Evolutionary conservation across 1,140 invertebrate genomes (phyloP).

Genomic region (Pseudoatta argentina): DNA sequence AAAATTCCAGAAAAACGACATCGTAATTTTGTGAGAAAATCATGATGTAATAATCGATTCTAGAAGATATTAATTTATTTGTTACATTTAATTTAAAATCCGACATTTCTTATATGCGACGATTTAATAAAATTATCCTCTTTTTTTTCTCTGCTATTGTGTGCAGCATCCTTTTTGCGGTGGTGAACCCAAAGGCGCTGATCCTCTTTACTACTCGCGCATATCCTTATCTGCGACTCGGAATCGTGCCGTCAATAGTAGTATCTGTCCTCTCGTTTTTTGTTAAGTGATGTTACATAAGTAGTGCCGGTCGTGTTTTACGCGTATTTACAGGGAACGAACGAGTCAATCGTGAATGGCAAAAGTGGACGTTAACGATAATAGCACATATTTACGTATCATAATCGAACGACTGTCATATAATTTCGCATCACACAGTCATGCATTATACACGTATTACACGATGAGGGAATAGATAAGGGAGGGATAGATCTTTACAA

Average conservation of each 20-base stretch:
- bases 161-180: neutral
- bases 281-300: slow-evolving; percentile 69
- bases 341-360: slow-evolving; percentile 46
- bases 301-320: slow-evolving; percentile 62
- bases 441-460: slow-evolving; percentile 57
- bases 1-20: neutral
- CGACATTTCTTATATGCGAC: neutral
- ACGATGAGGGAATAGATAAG: neutral
- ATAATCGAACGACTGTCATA: slow-evolving; percentile 14
- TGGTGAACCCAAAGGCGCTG: neutral
- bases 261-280: slow-evolving; percentile 44
- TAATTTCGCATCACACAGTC: slow-evolving; percentile 27
- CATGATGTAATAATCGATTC: neutral
- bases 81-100: neutral
- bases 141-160: neutral
- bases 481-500: slow-evolving; percentile 29
- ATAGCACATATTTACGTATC: slow-evolving; percentile 15
- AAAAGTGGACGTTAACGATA: slow-evolving; percentile 18
- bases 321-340: slow-evolving; percentile 71
- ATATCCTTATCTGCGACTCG: neutral
- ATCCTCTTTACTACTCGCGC: neutral
- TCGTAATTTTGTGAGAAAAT: neutral
- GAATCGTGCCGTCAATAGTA: slow-evolving; percentile 26
- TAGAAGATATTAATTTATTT: neutral
- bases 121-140: slow-evolving; percentile 1